Evolutionary conservation across 2,797 vertebrate genomes (phyloP), one percentile per base, ranked within the genome.

Genomic region (Poeciliopsis gracilis): DNA sequence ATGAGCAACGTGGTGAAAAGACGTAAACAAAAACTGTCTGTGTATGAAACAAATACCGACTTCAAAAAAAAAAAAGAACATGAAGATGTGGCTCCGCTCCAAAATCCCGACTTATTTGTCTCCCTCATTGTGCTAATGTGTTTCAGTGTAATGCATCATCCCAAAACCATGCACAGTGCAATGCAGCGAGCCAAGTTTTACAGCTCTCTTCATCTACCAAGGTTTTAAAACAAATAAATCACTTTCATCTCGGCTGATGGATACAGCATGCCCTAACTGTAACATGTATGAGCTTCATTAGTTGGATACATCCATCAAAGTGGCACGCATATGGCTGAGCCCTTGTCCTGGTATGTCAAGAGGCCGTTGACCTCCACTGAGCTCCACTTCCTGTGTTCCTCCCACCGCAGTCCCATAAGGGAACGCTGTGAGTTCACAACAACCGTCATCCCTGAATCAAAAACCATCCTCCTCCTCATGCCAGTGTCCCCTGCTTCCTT

Each of bases 301-400:
- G 77, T 55, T 33, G 63, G 78, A 86, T 13, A 63, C 53, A 89
- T 90, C 81, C 83, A 86, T 92, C 90, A 88, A 82, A 78, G 43
- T 77, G 80, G 86, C 85, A 78, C 69, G 86, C 81, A 90, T 82
- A 67, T 41, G 76, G 76, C 77, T 66, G 7, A 38, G 75, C 81
- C 87, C 79, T 79, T 91, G 90, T 92, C 87, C 84, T 77, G 59
- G 59, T 63, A 79, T 93, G 90, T 91, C 87, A 90, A 86, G 85
- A 86, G 91, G 91, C 92, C 86, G 5, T 77, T 94, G 93, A 93
- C 93, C 93, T 93, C 81, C 81, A 81, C 75, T 78, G 86, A 89
- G 82, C 85, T 90, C 85, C 57, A 75, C 88, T 91, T 95, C 93
- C 93, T 93, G 90, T 82, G 76, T 84, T 84, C 77, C 80, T 76